A percentile compares a stretch with the other conserved stretches of the same genome.
Evolutionary conservation across 2,113 vertebrate genomes (phyloP).

Genomic region (Atherinomorus stipes): DNA sequence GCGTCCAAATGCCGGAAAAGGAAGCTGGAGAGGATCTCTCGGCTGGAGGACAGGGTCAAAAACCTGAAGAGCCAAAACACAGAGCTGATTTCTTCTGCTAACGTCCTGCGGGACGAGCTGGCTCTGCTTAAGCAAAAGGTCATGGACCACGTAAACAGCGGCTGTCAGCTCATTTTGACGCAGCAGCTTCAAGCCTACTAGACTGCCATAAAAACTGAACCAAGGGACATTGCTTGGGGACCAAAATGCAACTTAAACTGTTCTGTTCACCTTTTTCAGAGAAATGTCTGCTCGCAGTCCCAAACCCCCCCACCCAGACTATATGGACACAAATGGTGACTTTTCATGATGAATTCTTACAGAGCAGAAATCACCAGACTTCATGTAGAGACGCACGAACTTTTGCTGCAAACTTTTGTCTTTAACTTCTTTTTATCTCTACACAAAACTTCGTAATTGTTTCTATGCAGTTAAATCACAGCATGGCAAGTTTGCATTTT

Average conservation of each 20-base stretch:
- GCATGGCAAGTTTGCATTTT: conserved; percentile 16
- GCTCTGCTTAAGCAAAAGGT: conserved; percentile 98
- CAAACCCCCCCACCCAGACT: conserved; percentile 45
- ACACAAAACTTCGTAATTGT: neutral
- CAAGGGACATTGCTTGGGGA: conserved; percentile 65
- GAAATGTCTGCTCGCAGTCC: conserved; percentile 19
- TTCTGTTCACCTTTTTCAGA: conserved; percentile 19
- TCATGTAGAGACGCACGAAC: conserved; percentile 24
- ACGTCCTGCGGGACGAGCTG: conserved; percentile 97
- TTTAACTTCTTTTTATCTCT: neutral
- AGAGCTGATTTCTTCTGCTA: conserved; percentile 95
- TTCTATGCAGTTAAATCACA: conserved; percentile 1
- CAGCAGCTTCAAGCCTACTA: conserved; percentile 98
- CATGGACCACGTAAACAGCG: conserved; percentile 99
- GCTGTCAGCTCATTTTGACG: conserved; percentile 97
- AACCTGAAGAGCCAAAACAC: conserved; percentile 97
- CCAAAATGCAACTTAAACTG: conserved; percentile 68
- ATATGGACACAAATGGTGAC: conserved; percentile 13
- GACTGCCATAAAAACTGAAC: conserved; percentile 50
- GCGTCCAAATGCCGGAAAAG: conserved; percentile 96
- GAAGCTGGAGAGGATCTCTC: conserved; percentile 92
- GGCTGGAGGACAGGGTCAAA: conserved; percentile 96
- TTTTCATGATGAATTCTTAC: neutral
- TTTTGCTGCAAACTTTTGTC: neutral
- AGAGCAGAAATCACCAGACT: conserved; percentile 29